Conservation (phyloP, 2,797 vertebrate genomes). For the Cossypha dichroa region DNA sequence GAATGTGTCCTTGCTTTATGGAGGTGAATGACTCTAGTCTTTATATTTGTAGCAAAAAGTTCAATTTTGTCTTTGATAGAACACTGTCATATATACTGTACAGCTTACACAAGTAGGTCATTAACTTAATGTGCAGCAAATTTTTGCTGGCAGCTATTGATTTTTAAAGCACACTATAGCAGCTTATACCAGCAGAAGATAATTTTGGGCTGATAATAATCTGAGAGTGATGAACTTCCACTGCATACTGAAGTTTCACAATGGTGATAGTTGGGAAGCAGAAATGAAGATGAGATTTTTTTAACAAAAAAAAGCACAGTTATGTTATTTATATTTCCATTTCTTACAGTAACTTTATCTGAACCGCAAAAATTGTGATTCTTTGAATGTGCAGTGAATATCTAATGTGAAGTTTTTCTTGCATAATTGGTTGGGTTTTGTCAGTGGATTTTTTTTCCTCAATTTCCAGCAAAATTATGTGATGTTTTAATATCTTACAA, state of each 20-base stretch:
- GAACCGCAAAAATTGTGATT: background rate
- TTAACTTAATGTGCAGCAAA: background rate
- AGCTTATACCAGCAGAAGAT: background rate
- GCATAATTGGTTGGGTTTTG: background rate
- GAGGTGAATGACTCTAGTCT: background rate
- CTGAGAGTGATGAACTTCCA: background rate
- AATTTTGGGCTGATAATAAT: background rate
- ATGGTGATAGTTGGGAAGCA: background rate
- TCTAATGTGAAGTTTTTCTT: background rate
- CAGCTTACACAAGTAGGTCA: background rate
- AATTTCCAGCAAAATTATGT: background rate
- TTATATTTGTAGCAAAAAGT: background rate
- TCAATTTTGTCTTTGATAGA: background rate
- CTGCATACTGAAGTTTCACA: background rate
- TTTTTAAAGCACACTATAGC: background rate
- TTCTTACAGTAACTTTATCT: background rate
- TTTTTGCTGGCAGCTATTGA: conserved; percentile 32
- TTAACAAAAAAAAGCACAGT: background rate
- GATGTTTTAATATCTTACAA: background rate
- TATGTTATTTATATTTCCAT: background rate
- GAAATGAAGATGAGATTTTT: background rate
- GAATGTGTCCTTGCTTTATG: background rate
- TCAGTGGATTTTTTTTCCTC: background rate
- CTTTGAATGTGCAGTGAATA: background rate
- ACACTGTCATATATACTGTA: background rate